Evolutionary conservation across 2,113 vertebrate genomes (phyloP).

Genomic region (Ahaetulla prasina): DNA sequence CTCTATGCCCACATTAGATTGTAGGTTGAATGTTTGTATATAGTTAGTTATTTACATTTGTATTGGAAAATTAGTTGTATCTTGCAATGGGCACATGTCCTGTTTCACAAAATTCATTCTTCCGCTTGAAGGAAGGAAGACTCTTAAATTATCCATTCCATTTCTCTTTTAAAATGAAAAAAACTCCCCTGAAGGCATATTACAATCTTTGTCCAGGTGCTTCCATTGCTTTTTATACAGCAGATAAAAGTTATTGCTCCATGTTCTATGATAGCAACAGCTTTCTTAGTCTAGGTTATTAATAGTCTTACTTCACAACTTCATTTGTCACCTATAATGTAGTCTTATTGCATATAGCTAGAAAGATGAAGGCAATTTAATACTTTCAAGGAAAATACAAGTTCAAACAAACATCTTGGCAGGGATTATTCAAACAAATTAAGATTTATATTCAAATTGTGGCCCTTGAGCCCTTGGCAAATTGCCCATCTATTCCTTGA

Average conservation of each 20-base stretch:
- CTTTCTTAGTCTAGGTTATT: background rate
- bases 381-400: slow-evolving; percentile 21
- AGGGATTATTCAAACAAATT: background rate
- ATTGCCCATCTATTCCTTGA: background rate
- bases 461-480: slow-evolving; percentile 15
- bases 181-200: background rate
- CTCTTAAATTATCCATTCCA: background rate
- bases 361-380: background rate
- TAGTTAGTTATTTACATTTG: background rate
- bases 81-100: background rate
- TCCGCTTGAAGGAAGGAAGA: background rate
- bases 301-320: background rate
- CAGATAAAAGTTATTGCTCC: background rate
- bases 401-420: slow-evolving; percentile 18
- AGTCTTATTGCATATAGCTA: background rate
- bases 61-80: background rate
- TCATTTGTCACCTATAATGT: background rate
- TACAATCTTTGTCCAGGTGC: background rate
- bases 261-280: background rate
- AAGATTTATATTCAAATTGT: slow-evolving; percentile 14
- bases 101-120: background rate
- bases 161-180: background rate
- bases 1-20: background rate
- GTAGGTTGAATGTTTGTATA: background rate
- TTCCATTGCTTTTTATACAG: background rate